Base-by-base conservation (phyloP, 2,797 vertebrate genomes). In the Chromobotia macracanthus region DNA sequence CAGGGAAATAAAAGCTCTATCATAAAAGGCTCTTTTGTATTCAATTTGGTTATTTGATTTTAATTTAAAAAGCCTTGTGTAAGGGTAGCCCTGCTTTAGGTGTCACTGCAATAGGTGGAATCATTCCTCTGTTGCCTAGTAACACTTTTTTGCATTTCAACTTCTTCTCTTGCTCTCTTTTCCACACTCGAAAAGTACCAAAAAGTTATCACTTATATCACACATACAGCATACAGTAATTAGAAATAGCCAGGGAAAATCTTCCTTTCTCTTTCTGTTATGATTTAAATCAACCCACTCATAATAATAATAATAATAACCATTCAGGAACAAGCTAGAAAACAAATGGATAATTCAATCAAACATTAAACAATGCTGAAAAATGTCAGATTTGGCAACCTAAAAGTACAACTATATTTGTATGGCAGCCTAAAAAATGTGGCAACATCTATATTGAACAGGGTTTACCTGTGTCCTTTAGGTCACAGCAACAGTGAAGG, bases 121-220 rank as follows among this genome's bases (percentile, higher is more conserved):
- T 83, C 2, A 82, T 75, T 82, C 35, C 19, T 75, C 64, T 79
- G 83, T 81, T 84, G 81, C 83, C 69, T 83, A 77, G 85, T 81
- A 84, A 84, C 78, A 64, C 46, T 64, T 51, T 23, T 67, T 53
- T 51, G 28, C 60, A 70, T 61, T 44, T 72, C 35, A 73, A 60
- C n/a, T 61, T 58, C 28, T 68, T 48, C 63, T 56, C 23, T 67
- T 73, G 41, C 16, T 69, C 8, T 9, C 19, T 51, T 61, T 51
- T 16, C 44, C 67, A n/a, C 7, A n/a, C 18, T 79, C 25, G 31
- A 7, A 68, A n/a, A 35, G 66, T 82, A 79, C 78, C n/a, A n/a
- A n/a, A n/a, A n/a, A n/a, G n/a, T n/a, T n/a, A n/a, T n/a, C n/a
- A n/a, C n/a, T n/a, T n/a, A n/a, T n/a, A n/a, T n/a, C n/a, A n/a